phyloP scores from a whole-genome alignment of 2,113 vertebrate species.

The Gambusia holbrooki region DNA sequence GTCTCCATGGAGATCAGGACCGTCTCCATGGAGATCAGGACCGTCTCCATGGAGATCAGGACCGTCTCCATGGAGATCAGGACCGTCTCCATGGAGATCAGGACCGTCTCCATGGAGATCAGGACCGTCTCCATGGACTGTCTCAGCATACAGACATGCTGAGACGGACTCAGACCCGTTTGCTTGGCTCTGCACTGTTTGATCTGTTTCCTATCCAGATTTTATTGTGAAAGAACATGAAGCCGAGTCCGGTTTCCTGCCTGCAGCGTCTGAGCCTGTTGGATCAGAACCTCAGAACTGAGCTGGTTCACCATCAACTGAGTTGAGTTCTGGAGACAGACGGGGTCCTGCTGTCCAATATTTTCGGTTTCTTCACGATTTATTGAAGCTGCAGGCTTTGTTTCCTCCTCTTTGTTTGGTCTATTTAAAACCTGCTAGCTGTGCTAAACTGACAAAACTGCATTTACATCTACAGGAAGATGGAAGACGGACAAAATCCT shows the following conservation, averaged over 20 bases:
- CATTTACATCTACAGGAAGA: not conserved
- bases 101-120: no score
- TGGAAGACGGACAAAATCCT: not conserved
- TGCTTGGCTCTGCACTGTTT: not conserved
- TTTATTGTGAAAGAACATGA: no score
- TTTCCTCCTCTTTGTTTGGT: not conserved
- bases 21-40: no score
- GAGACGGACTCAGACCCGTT: no score
- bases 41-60: no score
- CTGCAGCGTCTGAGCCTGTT: not conserved
- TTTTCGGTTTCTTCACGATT: not conserved
- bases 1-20: no score
- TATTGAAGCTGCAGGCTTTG: not conserved
- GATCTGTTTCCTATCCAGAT: not conserved
- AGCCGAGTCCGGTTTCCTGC: not conserved
- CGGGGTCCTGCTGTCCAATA: no score
- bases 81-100: no score
- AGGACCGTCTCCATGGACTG: no score
- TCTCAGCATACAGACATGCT: no score
- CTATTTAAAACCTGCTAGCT: not conserved
- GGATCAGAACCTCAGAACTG: no score
- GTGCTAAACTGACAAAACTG: not conserved
- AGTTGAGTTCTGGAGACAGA: not conserved
- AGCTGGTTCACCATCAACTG: not conserved
- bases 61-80: no score